phyloP scores from a whole-genome alignment of 1,140 invertebrate species.

The Eufriesea mexicana region DNA sequence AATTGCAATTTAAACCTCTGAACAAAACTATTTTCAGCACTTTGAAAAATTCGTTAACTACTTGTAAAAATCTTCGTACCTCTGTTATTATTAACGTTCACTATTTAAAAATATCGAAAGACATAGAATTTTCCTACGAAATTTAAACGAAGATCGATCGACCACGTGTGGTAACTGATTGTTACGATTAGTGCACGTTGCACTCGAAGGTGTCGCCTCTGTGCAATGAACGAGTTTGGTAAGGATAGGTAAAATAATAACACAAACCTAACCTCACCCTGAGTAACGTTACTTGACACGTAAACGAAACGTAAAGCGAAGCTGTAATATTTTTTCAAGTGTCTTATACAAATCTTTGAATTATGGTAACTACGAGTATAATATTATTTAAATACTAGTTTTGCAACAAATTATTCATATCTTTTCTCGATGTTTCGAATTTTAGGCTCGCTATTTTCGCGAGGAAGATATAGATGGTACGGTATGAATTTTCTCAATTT shows the following conservation, averaged over 20 bases:
- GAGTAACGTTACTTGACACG: slow-evolving; percentile 27
- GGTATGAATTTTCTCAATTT: slow-evolving; percentile 33
- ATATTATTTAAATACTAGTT: neutral
- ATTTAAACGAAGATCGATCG: slow-evolving; percentile 25
- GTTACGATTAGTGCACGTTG: neutral
- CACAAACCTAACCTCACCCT: neutral
- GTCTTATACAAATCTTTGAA: neutral
- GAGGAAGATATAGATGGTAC: slow-evolving; percentile 93
- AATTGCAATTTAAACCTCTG: neutral
- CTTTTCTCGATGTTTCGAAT: slow-evolving; percentile 11
- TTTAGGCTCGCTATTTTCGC: slow-evolving; percentile 90
- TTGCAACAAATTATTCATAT: neutral
- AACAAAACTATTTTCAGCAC: neutral
- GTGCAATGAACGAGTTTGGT: neutral
- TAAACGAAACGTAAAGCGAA: slow-evolving; percentile 20
- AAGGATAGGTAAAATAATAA: neutral
- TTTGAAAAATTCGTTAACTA: neutral
- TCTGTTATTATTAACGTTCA: too few species aligned
- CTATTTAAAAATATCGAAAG: too few species aligned
- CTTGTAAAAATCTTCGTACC: neutral
- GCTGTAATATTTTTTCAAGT: neutral
- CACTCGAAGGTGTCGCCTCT: slow-evolving; percentile 19
- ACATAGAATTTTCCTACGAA: neutral
- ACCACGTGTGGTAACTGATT: slow-evolving; percentile 12
- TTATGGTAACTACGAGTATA: slow-evolving; percentile 30